A percentile compares a stretch with the other conserved stretches of the same genome.
Evolutionary conservation across 2,888 invertebrate genomes (phyloP).

Genomic region (Parascotia fuliginaria): DNA sequence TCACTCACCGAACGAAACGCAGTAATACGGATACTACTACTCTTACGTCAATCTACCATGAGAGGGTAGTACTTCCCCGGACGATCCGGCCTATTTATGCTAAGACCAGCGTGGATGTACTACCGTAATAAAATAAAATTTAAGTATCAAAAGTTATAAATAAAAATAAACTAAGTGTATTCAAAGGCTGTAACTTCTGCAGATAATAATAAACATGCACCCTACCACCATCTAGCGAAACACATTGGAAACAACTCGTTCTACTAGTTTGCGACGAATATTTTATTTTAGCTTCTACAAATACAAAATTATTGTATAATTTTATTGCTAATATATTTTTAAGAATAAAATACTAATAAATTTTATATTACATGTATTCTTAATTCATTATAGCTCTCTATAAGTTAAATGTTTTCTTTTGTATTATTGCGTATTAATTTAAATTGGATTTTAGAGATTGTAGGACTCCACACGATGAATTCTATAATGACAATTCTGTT

Average conservation of each 20-base stretch:
- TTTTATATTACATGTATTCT: slow-evolving; percentile 17
- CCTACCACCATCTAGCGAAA: slow-evolving; percentile 34
- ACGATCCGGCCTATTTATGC: no score
- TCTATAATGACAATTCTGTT: not conserved
- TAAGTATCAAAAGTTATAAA: no score
- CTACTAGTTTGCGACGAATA: slow-evolving; percentile 10
- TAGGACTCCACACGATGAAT: slow-evolving; percentile 17
- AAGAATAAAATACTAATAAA: slow-evolving; percentile 20
- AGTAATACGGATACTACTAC: no score
- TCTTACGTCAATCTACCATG: no score
- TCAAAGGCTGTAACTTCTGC: no score
- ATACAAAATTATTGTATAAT: slow-evolving; percentile 17
- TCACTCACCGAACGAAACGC: no score
- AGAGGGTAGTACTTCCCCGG: no score
- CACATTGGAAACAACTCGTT: slow-evolving; percentile 5
- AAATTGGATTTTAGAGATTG: slow-evolving; percentile 17
- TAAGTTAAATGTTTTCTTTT: not conserved
- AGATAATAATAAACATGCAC: not conserved
- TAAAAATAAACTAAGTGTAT: no score
- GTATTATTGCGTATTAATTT: slow-evolving; percentile 12
- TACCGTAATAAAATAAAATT: no score
- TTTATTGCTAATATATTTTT: slow-evolving; percentile 24
- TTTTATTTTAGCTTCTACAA: slow-evolving; percentile 5
- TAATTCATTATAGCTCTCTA: slow-evolving; percentile 11
- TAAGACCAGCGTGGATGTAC: no score